phyloP scores from a whole-genome alignment of 2,888 invertebrate species.

The Branchinecta sandiegonensis region DNA sequence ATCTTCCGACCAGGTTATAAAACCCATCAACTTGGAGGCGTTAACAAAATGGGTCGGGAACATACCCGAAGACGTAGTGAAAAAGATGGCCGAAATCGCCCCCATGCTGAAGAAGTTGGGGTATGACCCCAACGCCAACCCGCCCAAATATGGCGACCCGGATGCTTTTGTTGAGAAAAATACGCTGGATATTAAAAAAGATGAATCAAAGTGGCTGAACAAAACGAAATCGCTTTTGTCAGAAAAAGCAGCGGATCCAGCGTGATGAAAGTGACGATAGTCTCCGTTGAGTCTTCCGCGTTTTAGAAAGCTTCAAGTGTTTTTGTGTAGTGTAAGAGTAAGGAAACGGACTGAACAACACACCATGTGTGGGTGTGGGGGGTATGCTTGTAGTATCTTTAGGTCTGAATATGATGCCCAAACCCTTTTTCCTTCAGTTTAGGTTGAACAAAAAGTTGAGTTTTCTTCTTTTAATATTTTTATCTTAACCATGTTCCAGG shows the following conservation, averaged over 20 bases:
- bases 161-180: constrained; percentile 52
- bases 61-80: constrained; percentile 76
- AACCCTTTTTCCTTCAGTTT: too few relatives aligned
- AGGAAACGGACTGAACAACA: too few relatives aligned
- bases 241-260: constrained; percentile 23
- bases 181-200: constrained; percentile 34
- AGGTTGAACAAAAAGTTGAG: too few relatives aligned
- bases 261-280: not conserved
- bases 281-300: too few relatives aligned
- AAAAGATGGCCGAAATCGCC: constrained; percentile 80
- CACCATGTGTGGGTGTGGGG: too few relatives aligned
- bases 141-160: constrained; percentile 80
- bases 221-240: constrained; percentile 29
- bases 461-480: too few relatives aligned
- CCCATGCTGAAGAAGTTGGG: constrained; percentile 80
- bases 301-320: too few relatives aligned
- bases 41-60: constrained; percentile 80
- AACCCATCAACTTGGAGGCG: constrained; percentile 92
- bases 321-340: too few relatives aligned
- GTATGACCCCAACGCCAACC: constrained; percentile 92
- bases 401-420: too few relatives aligned
- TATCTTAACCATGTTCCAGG: too few relatives aligned
- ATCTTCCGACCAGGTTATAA: constrained; percentile 96
- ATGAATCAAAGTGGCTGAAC: constrained; percentile 32
- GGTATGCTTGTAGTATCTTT: too few relatives aligned